Conservation (phyloP, 2,797 vertebrate species). For the Euthynnus affinis region DNA sequence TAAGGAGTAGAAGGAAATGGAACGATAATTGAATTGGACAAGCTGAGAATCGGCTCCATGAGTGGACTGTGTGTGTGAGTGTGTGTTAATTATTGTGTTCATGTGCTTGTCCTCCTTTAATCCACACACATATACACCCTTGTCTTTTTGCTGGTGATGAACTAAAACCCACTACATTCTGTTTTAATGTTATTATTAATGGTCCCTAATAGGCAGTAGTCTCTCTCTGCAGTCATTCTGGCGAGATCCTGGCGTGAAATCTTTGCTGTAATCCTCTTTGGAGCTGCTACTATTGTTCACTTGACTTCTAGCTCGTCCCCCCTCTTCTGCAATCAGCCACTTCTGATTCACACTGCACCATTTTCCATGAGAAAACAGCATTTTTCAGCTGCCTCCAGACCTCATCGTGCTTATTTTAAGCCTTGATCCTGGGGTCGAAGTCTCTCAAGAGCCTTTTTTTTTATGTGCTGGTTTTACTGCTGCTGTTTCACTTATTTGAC, state of each 20-base stretch:
- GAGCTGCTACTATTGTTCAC: slow-evolving; percentile 27
- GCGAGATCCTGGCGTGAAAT: slow-evolving; percentile 8
- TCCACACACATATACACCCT: not conserved
- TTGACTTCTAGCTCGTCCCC: not conserved
- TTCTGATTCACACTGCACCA: not conserved
- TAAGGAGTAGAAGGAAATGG: slow-evolving; percentile 41
- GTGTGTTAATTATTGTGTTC: not conserved
- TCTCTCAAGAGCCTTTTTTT: slow-evolving; percentile 24
- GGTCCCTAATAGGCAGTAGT: slow-evolving; percentile 5
- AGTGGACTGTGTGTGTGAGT: not conserved
- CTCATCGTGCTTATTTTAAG: slow-evolving; percentile 45
- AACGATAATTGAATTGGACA: slow-evolving; percentile 10
- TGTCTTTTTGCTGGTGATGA: not conserved
- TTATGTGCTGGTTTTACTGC: slow-evolving; percentile 8
- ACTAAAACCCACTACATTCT: not conserved
- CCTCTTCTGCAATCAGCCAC: not conserved
- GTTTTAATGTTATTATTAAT: not conserved
- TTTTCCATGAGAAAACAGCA: not conserved
- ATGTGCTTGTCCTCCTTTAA: not conserved
- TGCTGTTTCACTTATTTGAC: not conserved
- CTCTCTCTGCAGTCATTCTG: not conserved
- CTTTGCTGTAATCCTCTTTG: not conserved
- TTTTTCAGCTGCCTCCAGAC: slow-evolving; percentile 41
- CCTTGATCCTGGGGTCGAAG: not conserved
- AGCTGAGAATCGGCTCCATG: not conserved